Evolutionary conservation across 2,888 invertebrate genomes (phyloP).

Genomic region (Cheilosia urbana): DNA sequence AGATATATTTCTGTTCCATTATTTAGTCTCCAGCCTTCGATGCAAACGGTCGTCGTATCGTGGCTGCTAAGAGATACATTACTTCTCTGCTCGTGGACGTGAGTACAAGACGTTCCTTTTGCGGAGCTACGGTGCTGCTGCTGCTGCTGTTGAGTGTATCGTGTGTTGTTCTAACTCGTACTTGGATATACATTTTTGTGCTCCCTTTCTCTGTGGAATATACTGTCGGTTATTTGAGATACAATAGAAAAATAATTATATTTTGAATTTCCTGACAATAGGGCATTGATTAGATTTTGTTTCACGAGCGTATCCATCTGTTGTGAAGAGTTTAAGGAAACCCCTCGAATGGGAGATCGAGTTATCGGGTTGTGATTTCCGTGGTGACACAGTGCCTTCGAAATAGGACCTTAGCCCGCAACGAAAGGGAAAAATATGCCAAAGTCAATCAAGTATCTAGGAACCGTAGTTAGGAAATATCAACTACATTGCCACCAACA

Average conservation of each 20-base stretch:
- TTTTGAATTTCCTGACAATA: not conserved
- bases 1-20: slow-evolving; percentile 73
- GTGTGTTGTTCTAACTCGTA: slow-evolving; percentile 19
- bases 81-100: slow-evolving; percentile 53
- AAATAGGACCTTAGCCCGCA: not conserved
- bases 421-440: slow-evolving; percentile 34
- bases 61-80: slow-evolving; percentile 61
- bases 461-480: slow-evolving; percentile 52
- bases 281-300: not conserved
- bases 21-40: slow-evolving; percentile 83
- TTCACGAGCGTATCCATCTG: too few relatives aligned
- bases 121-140: slow-evolving; percentile 27
- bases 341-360: not conserved
- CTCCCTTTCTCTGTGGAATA: not conserved
- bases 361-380: not conserved
- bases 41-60: slow-evolving; percentile 80
- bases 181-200: not conserved
- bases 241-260: too few relatives aligned
- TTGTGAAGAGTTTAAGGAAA: too few relatives aligned
- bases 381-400: slow-evolving; percentile 21
- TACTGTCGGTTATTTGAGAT: not conserved
- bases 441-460: slow-evolving; percentile 40
- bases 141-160: not conserved
- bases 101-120: slow-evolving; percentile 49
- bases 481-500: slow-evolving; percentile 49